Conservation (phyloP, 2,888 invertebrate genomes). For the Ephialtes manifestator region DNA sequence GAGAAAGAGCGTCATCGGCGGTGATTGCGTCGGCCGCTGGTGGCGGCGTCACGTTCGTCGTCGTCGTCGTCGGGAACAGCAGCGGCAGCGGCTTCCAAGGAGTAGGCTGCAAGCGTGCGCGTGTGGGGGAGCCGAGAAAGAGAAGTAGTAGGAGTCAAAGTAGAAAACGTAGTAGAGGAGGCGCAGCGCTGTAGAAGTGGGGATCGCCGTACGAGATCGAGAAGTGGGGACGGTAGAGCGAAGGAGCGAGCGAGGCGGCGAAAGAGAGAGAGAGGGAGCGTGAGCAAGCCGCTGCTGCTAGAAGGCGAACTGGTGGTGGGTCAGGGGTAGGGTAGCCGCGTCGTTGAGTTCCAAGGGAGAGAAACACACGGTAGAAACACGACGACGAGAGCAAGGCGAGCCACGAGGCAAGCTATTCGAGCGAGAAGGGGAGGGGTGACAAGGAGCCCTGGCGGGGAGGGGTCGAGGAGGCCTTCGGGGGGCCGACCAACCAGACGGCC, state of each 20-base stretch:
- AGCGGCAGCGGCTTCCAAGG: constrained; percentile 88
- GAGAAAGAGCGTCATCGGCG: constrained; percentile 63
- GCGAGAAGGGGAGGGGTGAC: constrained; percentile 89
- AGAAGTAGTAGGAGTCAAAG: constrained; percentile 66
- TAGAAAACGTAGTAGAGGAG: constrained; percentile 74
- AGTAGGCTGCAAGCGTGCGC: constrained; percentile 73
- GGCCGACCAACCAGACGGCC: constrained; percentile 90
- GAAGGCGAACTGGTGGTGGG: constrained; percentile 71
- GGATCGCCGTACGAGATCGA: constrained; percentile 73
- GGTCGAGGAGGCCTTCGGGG: constrained; percentile 93
- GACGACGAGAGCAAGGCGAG: constrained; percentile 87
- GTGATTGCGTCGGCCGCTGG: constrained; percentile 69
- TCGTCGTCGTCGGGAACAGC: constrained; percentile 87
- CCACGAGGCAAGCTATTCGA: constrained; percentile 90
- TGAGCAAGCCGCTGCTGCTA: constrained; percentile 70
- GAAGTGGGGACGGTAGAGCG: constrained; percentile 69
- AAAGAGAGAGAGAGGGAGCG: constrained; percentile 72
- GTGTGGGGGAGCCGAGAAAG: constrained; percentile 80
- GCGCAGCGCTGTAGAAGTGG: constrained; percentile 74
- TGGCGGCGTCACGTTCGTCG: constrained; percentile 86
- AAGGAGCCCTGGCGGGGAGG: constrained; percentile 88
- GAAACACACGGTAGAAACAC: constrained; percentile 77
- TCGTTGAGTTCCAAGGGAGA: constrained; percentile 67
- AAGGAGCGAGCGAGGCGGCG: constrained; percentile 72
- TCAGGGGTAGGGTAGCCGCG: constrained; percentile 74